Evolutionary conservation across 2,113 vertebrate species (phyloP).

Genomic region (Mustela nigripes): DNA sequence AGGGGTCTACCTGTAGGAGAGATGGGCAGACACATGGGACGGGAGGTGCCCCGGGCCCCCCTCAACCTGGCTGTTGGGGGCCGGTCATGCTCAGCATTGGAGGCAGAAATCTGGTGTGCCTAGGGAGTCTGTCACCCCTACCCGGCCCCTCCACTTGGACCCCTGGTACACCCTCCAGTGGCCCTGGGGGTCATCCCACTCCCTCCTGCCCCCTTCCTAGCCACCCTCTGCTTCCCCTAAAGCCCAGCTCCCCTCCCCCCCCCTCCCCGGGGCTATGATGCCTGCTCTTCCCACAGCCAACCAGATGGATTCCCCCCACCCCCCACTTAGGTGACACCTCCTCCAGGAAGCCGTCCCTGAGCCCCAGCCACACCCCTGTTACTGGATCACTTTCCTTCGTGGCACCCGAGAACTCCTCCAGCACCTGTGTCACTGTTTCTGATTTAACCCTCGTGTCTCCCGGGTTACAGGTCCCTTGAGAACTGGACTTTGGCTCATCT

Average conservation of each 20-base stretch:
- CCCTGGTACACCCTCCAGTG: rapidly evolving
- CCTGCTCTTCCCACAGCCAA: not conserved
- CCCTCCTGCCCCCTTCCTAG: not conserved
- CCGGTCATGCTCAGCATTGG: rapidly evolving
- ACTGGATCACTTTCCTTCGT: not conserved
- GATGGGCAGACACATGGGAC: not conserved
- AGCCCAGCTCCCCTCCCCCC: not conserved
- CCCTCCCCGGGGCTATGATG: rapidly evolving
- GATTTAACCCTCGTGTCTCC: not conserved
- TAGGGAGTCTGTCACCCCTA: rapidly evolving
- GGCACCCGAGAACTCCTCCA: rapidly evolving
- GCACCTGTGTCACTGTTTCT: rapidly evolving
- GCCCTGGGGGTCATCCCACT: not conserved
- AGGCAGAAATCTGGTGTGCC: not conserved
- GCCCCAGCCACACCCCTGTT: not conserved
- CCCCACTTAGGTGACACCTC: no score
- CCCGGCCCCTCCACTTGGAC: not conserved
- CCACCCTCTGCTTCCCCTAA: not conserved
- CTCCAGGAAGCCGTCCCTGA: not conserved
- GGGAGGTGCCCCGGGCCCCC: not conserved
- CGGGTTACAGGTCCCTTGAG: rapidly evolving
- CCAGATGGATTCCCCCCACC: not conserved
- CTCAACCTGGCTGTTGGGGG: no score
- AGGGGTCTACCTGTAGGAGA: constrained; percentile 94
- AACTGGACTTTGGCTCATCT: not conserved